Conservation (phyloP, 2,888 invertebrate genomes). For the Callyntrura sp. region DNA sequence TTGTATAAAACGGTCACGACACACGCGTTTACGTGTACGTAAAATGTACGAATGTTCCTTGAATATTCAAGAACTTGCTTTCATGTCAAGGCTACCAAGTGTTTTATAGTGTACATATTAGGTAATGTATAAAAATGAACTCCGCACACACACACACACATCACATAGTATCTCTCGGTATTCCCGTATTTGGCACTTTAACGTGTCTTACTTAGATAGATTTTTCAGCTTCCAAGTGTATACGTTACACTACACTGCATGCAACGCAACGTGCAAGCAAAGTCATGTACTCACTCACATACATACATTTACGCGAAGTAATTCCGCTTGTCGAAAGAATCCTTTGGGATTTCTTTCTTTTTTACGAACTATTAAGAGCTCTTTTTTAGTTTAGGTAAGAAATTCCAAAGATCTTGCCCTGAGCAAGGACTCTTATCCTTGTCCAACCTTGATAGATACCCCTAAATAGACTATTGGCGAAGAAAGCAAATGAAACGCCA, state of each 20-base stretch:
- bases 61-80: no score
- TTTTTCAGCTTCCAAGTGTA: neutral
- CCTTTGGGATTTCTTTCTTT: slow-evolving; percentile 63
- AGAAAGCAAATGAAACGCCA: slow-evolving; percentile 35
- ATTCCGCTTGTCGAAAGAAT: slow-evolving; percentile 63
- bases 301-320: slow-evolving; percentile 15
- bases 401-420: slow-evolving; percentile 24
- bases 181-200: neutral
- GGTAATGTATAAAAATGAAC: no score
- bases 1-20: no score
- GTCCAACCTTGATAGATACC: slow-evolving; percentile 8
- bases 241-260: neutral
- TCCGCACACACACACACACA: no score
- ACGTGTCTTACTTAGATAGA: neutral
- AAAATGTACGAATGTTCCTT: no score
- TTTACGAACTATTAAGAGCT: slow-evolving; percentile 46
- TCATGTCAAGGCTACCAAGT: no score
- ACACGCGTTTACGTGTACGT: no score
- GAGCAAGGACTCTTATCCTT: neutral
- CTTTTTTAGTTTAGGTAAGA: no score
- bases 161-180: neutral
- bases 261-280: no score
- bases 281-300: neutral
- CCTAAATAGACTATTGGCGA: neutral
- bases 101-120: no score